Evolutionary conservation across 2,113 vertebrate species (phyloP), one percentile per base, ranked within the genome.

Genomic region (Rostratula benghalensis): DNA sequence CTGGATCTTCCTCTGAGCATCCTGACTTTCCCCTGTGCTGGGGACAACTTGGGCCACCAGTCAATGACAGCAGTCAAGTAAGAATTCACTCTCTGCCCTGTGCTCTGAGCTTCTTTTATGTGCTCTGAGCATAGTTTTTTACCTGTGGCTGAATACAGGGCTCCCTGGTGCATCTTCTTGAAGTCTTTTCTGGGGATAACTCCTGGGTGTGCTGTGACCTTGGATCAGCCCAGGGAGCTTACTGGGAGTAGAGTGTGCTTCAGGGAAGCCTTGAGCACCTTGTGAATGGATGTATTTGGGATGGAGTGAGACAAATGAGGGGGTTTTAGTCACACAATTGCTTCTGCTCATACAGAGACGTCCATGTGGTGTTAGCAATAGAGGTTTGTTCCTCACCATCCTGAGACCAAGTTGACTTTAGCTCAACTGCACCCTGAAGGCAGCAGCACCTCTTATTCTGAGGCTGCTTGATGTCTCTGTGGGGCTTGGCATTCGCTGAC

Each of bases 401-500:
- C 70, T 33, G 28, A 86, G 71, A 23, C 24, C 30, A 12, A 43
- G 43, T 43, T 43, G 43, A 43, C 11, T 43, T 46, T 11, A 7
- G 7, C 45, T 65, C 35, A 33, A 41, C 31, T n/a, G 6, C n/a
- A 43, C 8, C 28, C 45, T 57, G 45, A 24, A 33, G 50, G 30
- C 68, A 94, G 35, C 76, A 77, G 19, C 31, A 46, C 53, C 50
- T 65, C 45, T 78, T 79, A 56, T 51, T 89, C 59, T 35, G 75
- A 96, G 77, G 65, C 74, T 90, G 73, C 71, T 89, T 56, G 5
- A 19, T 81, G 71, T 93, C 70, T 92, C 85, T 88, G 67, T 33
- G 19, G 48, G 85, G 59, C 33, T 90, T 90, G 76, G 54, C 17
- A 7, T 84, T 84, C 18, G 10, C 77, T 95, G 91, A 31, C 8